Conservation (phyloP, 1,140 invertebrate genomes). For the Platyura marginata region DNA sequence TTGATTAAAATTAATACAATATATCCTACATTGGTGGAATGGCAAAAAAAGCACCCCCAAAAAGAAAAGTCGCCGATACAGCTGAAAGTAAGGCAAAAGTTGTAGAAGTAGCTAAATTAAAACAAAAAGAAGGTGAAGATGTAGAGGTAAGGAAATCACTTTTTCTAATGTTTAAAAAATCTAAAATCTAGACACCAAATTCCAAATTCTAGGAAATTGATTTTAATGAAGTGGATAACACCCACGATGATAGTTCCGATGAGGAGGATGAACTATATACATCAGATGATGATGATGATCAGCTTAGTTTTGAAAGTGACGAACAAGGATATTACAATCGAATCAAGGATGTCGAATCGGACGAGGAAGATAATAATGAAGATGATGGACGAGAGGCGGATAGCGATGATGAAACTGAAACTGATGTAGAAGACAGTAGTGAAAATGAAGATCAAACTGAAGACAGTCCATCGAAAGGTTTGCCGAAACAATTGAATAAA, state of each 20-base stretch:
- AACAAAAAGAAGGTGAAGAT: no score
- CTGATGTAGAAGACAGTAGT: conserved; percentile 13
- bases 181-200: no score
- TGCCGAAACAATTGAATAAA: neutral
- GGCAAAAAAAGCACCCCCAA: no score
- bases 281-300: conserved; percentile 29
- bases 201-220: neutral
- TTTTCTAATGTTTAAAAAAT: no score
- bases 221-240: neutral
- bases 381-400: conserved; percentile 11
- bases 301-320: conserved; percentile 28
- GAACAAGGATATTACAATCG: conserved; percentile 27
- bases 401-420: conserved; percentile 11
- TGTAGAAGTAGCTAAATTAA: no score
- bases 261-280: neutral
- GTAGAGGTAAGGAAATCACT: no score
- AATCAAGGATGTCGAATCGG: conserved; percentile 12
- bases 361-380: conserved; percentile 13
- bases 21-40: no score
- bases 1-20: no score
- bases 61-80: no score
- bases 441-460: conserved; percentile 4
- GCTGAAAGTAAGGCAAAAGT: no score
- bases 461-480: neutral
- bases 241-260: neutral